These are phyloP conservation scores for Candidula unifasciata DNA, from an alignment of 2,888 invertebrate species.

Conservation along the genomic window DNA sequence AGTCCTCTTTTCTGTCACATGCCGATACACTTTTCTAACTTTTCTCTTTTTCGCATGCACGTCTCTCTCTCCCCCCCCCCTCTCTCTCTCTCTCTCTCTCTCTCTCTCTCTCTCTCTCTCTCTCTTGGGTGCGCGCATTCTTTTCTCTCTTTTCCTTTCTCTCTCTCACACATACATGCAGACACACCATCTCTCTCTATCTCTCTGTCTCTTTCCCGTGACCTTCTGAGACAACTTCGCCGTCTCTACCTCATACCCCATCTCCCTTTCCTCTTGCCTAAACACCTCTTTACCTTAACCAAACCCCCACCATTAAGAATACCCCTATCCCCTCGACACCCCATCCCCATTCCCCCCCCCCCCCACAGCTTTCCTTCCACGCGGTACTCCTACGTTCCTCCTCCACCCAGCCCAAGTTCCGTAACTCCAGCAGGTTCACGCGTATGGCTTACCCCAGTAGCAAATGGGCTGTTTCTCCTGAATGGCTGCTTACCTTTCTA, in stretches of 20 bases:
- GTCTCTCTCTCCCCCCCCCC: not conserved
- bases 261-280: not conserved
- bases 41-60: not conserved
- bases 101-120: constrained; percentile 9
- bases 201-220: too few relatives aligned
- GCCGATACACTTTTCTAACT: too few relatives aligned
- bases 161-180: too few relatives aligned
- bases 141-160: too few relatives aligned
- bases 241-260: too few relatives aligned
- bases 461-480: not conserved
- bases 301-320: too few relatives aligned
- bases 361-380: not conserved
- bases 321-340: not conserved
- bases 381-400: not conserved
- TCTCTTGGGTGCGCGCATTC: not conserved
- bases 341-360: not conserved
- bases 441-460: not conserved
- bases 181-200: too few relatives aligned
- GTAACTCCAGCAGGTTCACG: not conserved
- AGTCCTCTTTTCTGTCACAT: too few relatives aligned
- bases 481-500: constrained; percentile 22
- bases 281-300: too few relatives aligned
- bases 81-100: not conserved
- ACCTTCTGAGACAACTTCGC: too few relatives aligned
- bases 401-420: not conserved